Percentiles rank a stretch among this genome's conserved stretches.
Evolutionary conservation across 30 jellyfish, hydroid and myxozoan genomes (phyloP).

Genomic region (Aurelia sp.): DNA sequence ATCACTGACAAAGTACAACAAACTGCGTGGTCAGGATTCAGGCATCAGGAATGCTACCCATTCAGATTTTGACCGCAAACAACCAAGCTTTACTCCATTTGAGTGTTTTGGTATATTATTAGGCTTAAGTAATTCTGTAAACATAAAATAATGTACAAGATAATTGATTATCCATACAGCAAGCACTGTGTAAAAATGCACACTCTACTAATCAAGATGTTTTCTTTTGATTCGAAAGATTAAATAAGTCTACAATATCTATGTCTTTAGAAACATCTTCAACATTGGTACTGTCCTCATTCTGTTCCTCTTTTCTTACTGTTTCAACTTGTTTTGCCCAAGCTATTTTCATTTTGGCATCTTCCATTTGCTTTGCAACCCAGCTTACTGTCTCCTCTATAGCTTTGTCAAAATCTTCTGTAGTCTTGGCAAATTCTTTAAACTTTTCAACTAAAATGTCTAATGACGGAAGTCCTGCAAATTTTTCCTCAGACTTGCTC

Average conservation of each 20-base stretch:
- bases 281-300: neutral
- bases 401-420: slow-evolving; percentile 42
- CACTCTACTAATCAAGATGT: too few species aligned
- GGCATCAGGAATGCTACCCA: too few species aligned
- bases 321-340: slow-evolving; percentile 45
- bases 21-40: too few species aligned
- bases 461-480: slow-evolving; percentile 38
- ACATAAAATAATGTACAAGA: too few species aligned
- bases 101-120: too few species aligned
- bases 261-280: slow-evolving; percentile 3
- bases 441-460: slow-evolving; percentile 29
- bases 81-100: too few species aligned
- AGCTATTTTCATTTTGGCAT: slow-evolving; percentile 35
- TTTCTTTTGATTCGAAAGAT: neutral
- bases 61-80: too few species aligned
- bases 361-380: slow-evolving; percentile 38
- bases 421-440: slow-evolving; percentile 3
- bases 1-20: too few species aligned
- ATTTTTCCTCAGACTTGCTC: neutral
- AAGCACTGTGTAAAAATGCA: too few species aligned
- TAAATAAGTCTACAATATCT: slow-evolving; percentile 47
- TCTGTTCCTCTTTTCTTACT: slow-evolving; percentile 8
- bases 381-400: slow-evolving; percentile 27
- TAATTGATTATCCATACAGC: too few species aligned
- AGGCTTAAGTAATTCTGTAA: too few species aligned